Conservation (phyloP, 2,797 vertebrate species). For the Paedocypris micromegethes region DNA sequence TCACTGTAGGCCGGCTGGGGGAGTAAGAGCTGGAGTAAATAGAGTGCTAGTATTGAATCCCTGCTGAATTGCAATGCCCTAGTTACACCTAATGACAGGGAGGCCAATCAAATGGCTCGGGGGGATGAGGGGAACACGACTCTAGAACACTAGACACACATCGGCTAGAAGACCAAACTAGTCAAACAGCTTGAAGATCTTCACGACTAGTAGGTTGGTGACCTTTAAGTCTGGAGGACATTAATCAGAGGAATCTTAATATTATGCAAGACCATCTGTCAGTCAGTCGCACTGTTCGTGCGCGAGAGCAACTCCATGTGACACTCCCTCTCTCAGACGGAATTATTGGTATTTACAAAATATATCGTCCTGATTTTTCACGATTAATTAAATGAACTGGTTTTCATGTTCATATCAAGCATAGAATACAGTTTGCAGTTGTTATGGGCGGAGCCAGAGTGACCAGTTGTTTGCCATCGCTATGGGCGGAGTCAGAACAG, state of each 20-base stretch:
- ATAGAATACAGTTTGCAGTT: too few relatives aligned
- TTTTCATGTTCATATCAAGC: too few relatives aligned
- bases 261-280: slow-evolving; percentile 18
- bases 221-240: slow-evolving; percentile 4
- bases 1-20: slow-evolving; percentile 33
- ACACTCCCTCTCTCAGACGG: not conserved
- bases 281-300: slow-evolving; percentile 25
- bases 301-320: slow-evolving; percentile 10
- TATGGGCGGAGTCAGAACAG: too few relatives aligned
- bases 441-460: too few relatives aligned
- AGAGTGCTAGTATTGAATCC: slow-evolving; percentile 56
- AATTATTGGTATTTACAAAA: too few relatives aligned
- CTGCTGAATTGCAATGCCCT: slow-evolving; percentile 71
- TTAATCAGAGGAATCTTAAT: slow-evolving; percentile 17
- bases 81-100: slow-evolving; percentile 62
- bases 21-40: slow-evolving; percentile 46
- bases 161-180: not conserved
- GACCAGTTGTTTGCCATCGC: too few relatives aligned
- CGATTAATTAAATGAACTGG: too few relatives aligned
- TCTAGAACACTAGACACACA: slow-evolving; percentile 22
- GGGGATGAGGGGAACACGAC: slow-evolving; percentile 40
- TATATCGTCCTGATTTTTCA: too few relatives aligned
- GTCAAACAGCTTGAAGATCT: slow-evolving; percentile 2
- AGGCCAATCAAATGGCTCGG: slow-evolving; percentile 52
- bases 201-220: not conserved